A percentile compares a stretch with the other conserved stretches of the same genome.
These are phyloP conservation scores for Heliconius hortense DNA, from an alignment of 2,888 invertebrate genomes.

Conservation along the genomic window DNA sequence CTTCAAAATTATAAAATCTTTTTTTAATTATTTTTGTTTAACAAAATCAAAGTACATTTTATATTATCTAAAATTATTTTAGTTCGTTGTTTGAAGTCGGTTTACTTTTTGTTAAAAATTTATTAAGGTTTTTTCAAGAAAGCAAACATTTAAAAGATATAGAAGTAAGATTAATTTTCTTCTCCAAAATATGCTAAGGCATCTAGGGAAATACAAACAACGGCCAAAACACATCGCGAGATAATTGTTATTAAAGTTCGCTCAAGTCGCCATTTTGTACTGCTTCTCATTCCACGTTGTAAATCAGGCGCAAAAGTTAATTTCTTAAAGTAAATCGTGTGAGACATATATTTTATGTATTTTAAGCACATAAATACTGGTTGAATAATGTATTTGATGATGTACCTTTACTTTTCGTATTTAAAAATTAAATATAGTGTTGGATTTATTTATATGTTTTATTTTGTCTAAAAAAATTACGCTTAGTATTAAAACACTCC, in stretches of 20 bases:
- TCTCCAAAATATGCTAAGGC: neutral
- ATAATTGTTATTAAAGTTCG: neutral
- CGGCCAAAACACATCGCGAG: neutral
- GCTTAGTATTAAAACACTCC: too few species aligned
- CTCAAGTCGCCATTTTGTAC: constrained; percentile 10
- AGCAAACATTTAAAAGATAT: neutral
- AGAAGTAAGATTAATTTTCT: constrained; percentile 5
- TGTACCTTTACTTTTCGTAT: neutral
- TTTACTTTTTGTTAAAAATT: too few species aligned
- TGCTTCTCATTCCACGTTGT: constrained; percentile 12
- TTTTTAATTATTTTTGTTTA: too few species aligned
- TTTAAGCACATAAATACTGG: neutral
- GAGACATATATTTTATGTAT: neutral
- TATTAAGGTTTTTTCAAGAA: too few species aligned
- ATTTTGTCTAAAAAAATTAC: neutral
- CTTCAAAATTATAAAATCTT: too few species aligned
- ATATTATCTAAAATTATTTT: too few species aligned
- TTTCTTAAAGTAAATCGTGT: neutral
- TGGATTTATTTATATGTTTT: neutral
- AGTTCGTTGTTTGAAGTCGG: too few species aligned
- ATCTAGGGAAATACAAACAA: constrained; percentile 14
- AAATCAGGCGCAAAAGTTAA: neutral
- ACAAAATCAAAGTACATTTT: too few species aligned
- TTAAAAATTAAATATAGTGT: neutral
- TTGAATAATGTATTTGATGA: neutral